phyloP scores from a whole-genome alignment of 2,888 invertebrate genomes.

The Ischnura elegans region DNA sequence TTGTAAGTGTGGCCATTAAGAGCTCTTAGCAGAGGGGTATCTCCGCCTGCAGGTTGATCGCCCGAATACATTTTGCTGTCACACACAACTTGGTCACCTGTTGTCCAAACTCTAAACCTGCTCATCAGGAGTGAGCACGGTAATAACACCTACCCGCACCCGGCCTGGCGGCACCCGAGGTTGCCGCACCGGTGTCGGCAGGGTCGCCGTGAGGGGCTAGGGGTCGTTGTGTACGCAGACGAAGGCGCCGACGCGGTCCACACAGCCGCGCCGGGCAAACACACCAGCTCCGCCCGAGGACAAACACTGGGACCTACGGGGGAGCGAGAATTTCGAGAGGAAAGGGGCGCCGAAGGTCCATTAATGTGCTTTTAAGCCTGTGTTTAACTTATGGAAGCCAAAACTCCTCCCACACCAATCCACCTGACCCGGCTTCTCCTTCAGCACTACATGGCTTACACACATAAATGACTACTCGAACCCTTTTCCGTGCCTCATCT shows the following conservation, averaged over 20 bases:
- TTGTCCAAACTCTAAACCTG: slow-evolving; percentile 16
- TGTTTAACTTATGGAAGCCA: slow-evolving; percentile 55
- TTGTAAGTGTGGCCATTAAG: slow-evolving; percentile 1
- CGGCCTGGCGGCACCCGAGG: neutral
- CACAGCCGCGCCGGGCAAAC: neutral
- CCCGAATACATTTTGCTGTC: slow-evolving; percentile 19
- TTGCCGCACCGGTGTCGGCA: neutral
- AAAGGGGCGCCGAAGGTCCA: slow-evolving; percentile 48
- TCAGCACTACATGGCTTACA: slow-evolving; percentile 15
- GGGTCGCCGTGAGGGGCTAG: neutral
- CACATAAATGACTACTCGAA: neutral
- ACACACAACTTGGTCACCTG: slow-evolving; percentile 60
- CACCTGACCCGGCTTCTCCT: neutral
- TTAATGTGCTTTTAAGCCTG: slow-evolving; percentile 62
- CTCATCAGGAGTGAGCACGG: neutral
- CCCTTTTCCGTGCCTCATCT: slow-evolving; percentile 6
- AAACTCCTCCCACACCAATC: neutral
- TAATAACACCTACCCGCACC: neutral
- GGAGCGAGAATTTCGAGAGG: neutral
- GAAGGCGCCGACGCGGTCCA: neutral
- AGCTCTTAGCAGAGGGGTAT: slow-evolving; percentile 29
- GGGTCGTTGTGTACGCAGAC: neutral
- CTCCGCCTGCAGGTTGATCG: slow-evolving; percentile 27
- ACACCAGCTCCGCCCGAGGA: neutral
- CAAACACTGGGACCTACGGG: slow-evolving; percentile 39